phyloP scores from a whole-genome alignment of 2,888 invertebrate species.

The Hanleya hanleyi region DNA sequence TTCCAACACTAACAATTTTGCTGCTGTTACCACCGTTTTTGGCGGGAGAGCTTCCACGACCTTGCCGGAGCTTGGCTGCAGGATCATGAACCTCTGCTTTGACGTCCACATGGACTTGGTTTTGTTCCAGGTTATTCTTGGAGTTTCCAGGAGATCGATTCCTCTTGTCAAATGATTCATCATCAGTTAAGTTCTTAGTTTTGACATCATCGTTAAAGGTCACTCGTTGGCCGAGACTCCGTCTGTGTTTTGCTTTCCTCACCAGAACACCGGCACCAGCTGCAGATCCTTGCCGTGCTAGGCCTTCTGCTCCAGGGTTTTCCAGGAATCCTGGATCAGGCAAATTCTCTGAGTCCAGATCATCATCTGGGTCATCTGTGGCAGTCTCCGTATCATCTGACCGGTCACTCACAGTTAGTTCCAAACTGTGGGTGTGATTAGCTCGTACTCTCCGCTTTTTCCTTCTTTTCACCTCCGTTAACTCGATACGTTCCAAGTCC shows the following conservation, averaged over 20 bases:
- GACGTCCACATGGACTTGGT: conserved; percentile 39
- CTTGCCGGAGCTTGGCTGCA: background rate
- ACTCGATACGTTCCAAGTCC: conserved; percentile 12
- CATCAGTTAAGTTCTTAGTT: conserved; percentile 41
- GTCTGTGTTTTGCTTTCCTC: conserved; percentile 44
- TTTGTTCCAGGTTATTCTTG: background rate
- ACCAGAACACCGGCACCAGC: conserved; percentile 31
- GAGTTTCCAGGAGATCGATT: background rate
- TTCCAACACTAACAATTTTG: background rate
- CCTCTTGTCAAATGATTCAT: conserved; percentile 7
- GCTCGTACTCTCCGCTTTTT: conserved; percentile 5
- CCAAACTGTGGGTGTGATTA: conserved; percentile 21
- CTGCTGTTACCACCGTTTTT: background rate
- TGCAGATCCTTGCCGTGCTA: background rate
- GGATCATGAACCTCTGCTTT: conserved; percentile 56
- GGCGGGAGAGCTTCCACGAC: background rate
- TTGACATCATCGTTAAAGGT: conserved; percentile 64
- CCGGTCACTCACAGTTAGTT: conserved; percentile 48
- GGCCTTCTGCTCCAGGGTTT: conserved; percentile 15
- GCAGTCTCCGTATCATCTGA: conserved; percentile 39
- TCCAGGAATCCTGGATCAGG: background rate
- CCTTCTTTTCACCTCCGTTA: conserved; percentile 12
- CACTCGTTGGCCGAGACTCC: conserved; percentile 56
- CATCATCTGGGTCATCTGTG: background rate
- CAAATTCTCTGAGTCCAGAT: too few species aligned